phyloP scores from a whole-genome alignment of 37 sponge, comb jelly and placozoan genomes.

The Geodia barretti region DNA sequence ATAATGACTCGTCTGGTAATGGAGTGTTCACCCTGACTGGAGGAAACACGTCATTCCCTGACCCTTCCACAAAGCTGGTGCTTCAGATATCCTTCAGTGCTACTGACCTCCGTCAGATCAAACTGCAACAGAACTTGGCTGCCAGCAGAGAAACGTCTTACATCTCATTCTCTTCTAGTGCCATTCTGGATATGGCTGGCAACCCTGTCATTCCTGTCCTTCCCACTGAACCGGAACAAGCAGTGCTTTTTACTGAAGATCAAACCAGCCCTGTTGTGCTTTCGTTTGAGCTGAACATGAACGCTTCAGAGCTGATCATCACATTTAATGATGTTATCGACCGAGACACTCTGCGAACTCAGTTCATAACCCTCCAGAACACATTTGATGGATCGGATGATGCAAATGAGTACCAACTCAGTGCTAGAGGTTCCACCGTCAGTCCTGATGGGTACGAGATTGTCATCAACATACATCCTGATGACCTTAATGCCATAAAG shows the following conservation, averaged over 20 bases:
- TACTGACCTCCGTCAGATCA: conserved; percentile 68
- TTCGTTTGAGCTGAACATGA: conserved; percentile 77
- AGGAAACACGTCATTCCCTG: conserved; percentile 48
- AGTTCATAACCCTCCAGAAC: conserved; percentile 81
- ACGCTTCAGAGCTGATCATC: conserved; percentile 66
- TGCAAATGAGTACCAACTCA: conserved; percentile 50
- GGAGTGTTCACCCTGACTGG: conserved; percentile 64
- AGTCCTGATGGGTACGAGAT: conserved; percentile 74
- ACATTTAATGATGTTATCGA: conserved; percentile 86
- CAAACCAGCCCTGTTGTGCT: conserved; percentile 66
- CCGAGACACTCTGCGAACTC: conserved; percentile 41
- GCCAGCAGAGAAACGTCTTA: conserved; percentile 42
- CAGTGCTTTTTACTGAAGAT: conserved; percentile 41
- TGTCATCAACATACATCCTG: conserved; percentile 41
- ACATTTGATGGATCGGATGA: conserved; percentile 13
- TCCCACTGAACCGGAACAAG: conserved; percentile 3
- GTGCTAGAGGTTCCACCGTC: conserved; percentile 33
- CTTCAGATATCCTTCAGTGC: conserved; percentile 60
- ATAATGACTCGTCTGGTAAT: conserved; percentile 31
- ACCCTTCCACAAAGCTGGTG: conserved; percentile 15
- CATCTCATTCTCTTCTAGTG: conserved; percentile 56
- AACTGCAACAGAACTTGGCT: conserved; percentile 73
- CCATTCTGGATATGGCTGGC: conserved; percentile 73
- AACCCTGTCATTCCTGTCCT: background rate
- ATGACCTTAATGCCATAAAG: conserved; percentile 80